Evolutionary conservation across 2,797 vertebrate species (phyloP).

Genomic region (Otolemur crassicaudatus): DNA sequence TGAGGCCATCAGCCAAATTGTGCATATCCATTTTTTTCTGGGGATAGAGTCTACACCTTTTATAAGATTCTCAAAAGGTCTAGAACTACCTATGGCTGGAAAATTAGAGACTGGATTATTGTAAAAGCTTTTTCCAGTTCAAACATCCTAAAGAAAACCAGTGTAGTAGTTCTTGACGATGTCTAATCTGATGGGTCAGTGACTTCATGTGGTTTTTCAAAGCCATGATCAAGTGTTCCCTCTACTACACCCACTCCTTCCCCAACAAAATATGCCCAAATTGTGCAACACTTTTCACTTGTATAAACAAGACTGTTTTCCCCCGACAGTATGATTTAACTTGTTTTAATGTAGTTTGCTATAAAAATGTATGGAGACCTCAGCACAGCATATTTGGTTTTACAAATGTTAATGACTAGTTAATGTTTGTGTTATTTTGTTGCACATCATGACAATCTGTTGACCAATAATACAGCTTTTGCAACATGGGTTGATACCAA

Average conservation of each 20-base stretch:
- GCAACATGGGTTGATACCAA: slow-evolving; percentile 80
- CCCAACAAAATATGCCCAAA: neutral
- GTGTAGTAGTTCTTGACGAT: neutral
- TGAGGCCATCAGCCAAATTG: neutral
- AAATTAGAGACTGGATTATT: neutral
- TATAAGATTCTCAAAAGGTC: slow-evolving; percentile 41
- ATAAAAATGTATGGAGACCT: slow-evolving; percentile 88
- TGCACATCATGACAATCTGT: slow-evolving; percentile 84
- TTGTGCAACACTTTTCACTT: slow-evolving; percentile 76
- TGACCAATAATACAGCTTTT: slow-evolving; percentile 82
- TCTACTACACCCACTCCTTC: neutral
- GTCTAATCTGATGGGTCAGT: neutral
- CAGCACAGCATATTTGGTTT: slow-evolving; percentile 85
- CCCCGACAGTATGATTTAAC: slow-evolving; percentile 85
- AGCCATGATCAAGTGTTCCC: neutral
- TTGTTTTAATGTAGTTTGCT: slow-evolving; percentile 88
- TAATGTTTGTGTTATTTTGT: slow-evolving; percentile 78
- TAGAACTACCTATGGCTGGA: neutral
- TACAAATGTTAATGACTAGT: slow-evolving; percentile 86
- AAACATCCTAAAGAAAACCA: neutral
- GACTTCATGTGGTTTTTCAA: neutral
- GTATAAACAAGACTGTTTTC: slow-evolving; percentile 83
- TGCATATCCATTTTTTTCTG: slow-evolving; percentile 26
- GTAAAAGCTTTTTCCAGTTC: neutral
- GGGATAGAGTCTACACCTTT: neutral